Base-by-base conservation (phyloP, 1,140 invertebrate genomes). In the Ostrea edulis region DNA sequence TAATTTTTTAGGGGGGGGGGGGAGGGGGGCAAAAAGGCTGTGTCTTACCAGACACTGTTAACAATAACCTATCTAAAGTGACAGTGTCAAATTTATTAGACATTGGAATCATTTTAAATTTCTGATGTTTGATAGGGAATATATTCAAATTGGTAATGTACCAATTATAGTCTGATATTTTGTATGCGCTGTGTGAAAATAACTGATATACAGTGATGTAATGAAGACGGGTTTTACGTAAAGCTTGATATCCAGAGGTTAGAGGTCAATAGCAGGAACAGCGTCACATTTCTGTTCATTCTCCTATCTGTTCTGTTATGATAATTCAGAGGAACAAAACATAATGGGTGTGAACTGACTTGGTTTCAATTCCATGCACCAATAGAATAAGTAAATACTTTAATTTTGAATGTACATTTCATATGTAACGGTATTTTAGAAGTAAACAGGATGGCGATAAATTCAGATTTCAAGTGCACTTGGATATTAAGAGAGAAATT, bases 351-450 rank as follows among this genome's bases (percentile, higher is more conserved):
- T 77, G 22, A 77, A 77, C 29, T 3, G 25, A 11, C 25, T 22
- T 14, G 25, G 29, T 77, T 77, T 77, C 25, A 25, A 25, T 62
- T 62, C 58, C 4, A 17, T 20, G n/a, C n/a, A 44, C 35, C 35
- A 77, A 77, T 77, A 8, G 35, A 77, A 77, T 25, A 77, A 29
- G 22, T 12, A 77, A 77, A 77, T 77, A 14, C 4, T 77, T 77
- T 77, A 77, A 14, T 77, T 35, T 77, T 62, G 55, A 62, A 17
- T 62, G 55, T 62, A 20, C 55, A 7, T 62, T 62, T 20, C 55
- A 17, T 62, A 5, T 44, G 5, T 44, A 44, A 44, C 55, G n/a
- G 17, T 62, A 62, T 62, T 62, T 62, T 17, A 62, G 17, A 20
- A 62, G 17, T 62, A 62, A 62, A 62, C 55, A 62, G 55, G 55